These are phyloP conservation scores for Octomys mimax DNA, from an alignment of 2,797 vertebrate species.

Conservation along the genomic window DNA sequence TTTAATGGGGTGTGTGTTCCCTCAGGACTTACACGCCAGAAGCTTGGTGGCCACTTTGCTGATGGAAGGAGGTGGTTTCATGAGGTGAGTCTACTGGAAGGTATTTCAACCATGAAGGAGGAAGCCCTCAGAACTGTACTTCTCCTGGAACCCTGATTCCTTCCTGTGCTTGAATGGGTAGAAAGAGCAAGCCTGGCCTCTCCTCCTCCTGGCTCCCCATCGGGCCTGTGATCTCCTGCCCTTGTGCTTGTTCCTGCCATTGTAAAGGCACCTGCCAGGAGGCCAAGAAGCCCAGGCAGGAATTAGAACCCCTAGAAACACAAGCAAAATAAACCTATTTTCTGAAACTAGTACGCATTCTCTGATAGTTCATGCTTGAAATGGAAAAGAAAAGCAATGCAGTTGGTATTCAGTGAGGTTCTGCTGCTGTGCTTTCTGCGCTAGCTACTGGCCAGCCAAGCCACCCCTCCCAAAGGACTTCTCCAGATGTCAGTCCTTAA, in stretches of 20 bases:
- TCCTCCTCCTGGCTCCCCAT: background rate
- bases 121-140: fast-evolving
- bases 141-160: background rate
- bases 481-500: background rate
- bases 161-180: background rate
- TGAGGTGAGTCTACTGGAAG: no score
- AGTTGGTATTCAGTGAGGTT: background rate
- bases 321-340: background rate
- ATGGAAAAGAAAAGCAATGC: background rate
- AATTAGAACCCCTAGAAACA: background rate
- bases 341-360: background rate
- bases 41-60: background rate
- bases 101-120: background rate
- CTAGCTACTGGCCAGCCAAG: background rate
- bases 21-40: background rate
- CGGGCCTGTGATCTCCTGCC: background rate
- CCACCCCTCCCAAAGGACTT: background rate
- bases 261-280: background rate
- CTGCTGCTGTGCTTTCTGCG: background rate
- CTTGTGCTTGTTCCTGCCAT: background rate
- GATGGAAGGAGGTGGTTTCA: background rate
- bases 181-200: background rate
- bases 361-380: background rate
- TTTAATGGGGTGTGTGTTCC: background rate
- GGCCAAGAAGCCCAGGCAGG: background rate